A percentile compares a stretch with the other conserved stretches of the same genome.
Evolutionary conservation across 2,113 vertebrate genomes (phyloP).

Genomic region (Nibea albiflora): DNA sequence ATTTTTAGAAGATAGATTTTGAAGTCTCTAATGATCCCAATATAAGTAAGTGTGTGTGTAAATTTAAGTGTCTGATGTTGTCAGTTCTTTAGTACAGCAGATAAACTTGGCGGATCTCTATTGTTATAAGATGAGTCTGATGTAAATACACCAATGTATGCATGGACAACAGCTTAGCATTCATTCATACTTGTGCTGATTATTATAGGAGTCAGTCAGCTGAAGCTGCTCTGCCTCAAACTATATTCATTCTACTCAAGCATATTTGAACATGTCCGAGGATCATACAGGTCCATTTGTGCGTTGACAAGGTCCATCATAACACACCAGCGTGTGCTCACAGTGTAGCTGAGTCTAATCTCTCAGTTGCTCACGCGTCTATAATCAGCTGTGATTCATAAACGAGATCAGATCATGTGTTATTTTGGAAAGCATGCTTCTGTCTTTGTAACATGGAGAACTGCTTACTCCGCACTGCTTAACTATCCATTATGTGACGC

Average conservation of each 20-base stretch:
- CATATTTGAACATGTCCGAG: background rate
- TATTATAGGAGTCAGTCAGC: background rate
- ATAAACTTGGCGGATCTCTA: no score
- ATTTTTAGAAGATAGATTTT: no score
- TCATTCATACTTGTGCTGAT: background rate
- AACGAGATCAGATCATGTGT: constrained; percentile 44
- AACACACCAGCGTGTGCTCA: background rate
- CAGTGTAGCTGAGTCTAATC: constrained; percentile 29
- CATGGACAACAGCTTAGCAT: background rate
- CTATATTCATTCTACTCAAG: no score
- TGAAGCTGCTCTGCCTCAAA: background rate
- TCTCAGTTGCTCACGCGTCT: constrained; percentile 12
- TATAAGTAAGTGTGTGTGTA: no score
- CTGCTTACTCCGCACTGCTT: constrained; percentile 24
- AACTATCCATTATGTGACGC: constrained; percentile 13
- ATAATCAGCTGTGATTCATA: constrained; percentile 54
- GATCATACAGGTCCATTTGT: background rate
- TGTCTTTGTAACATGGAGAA: constrained; percentile 11
- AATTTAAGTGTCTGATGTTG: no score
- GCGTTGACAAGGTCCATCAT: background rate
- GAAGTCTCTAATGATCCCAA: no score
- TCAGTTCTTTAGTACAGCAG: no score
- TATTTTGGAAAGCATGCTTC: constrained; percentile 21
- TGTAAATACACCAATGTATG: background rate
- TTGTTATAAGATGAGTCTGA: background rate